Evolutionary conservation across 2,113 vertebrate species (phyloP), one percentile per base, ranked within the genome.

Genomic region (Hypanus sabinus): DNA sequence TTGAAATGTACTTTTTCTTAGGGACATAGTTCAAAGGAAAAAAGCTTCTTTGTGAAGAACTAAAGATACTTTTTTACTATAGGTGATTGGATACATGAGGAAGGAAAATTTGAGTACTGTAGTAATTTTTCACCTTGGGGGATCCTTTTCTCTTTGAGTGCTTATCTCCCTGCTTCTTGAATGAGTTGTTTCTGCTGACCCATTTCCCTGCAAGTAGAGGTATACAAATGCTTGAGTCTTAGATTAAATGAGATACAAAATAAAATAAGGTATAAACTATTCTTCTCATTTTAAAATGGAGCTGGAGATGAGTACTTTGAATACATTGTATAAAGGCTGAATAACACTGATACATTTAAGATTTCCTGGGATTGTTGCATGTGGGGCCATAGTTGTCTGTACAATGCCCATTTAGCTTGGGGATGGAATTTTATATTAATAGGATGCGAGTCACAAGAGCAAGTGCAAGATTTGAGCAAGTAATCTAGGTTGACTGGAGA

Each of bases 121-220:
- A 62, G 30, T 88, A 5, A n/a, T 24, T 88, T 30, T 88, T 62
- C 83, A 62, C 83, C 83, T 46, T 62, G 83, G 62, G 57, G 83
- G 60, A 62, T 88, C 30, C 27, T 88, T 88, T 88, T 62, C 83
- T 88, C 27, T 27, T 20, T 87, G 83, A 62, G 57, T n/a, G 79
- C 36, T 81, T 88, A 88, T 88, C 57, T 60, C 83, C 27, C 83
- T 88, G 83, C 83, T 88, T 62, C 27, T 30, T 88, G 57, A 88
- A 27, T 62, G 57, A 87, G 3, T 55, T 62, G 81, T 46, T 85
- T 46, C 38, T 85, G 22, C 55, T 30, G 60, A 88, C 57, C 27
- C 24, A n/a, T 12, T 60, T 60, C 10, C 83, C 83, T 62, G 57
- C 83, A n/a, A 60, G 30, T n/a, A 88, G 12, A n/a, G 27, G 57